A percentile compares a stretch with the other conserved stretches of the same genome.
These are phyloP conservation scores for Hippocampus mohnikei DNA, from an alignment of 2,113 vertebrate species.

Conservation along the genomic window DNA sequence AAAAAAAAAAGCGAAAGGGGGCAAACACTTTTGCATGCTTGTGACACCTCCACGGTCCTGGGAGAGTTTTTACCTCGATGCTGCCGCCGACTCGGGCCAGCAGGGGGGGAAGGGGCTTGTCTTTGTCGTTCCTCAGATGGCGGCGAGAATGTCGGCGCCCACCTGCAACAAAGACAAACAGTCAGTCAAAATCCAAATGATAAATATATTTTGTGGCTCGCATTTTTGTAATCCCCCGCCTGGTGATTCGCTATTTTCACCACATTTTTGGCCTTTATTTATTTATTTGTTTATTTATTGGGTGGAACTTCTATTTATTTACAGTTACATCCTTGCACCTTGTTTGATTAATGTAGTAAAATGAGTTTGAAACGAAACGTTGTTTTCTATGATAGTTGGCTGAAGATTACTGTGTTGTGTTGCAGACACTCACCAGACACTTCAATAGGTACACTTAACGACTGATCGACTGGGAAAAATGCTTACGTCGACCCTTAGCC, in stretches of 20 bases:
- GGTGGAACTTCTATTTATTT: too few species aligned
- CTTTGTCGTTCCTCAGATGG: conserved; percentile 91
- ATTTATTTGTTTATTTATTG: too few species aligned
- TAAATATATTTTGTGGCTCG: neutral
- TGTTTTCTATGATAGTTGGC: too few species aligned
- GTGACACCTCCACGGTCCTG: neutral
- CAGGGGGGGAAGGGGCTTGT: conserved; percentile 92
- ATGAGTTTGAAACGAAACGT: too few species aligned
- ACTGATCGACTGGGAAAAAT: neutral
- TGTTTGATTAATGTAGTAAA: neutral
- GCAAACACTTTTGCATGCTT: neutral
- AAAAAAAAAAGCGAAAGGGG: neutral
- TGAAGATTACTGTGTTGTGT: neutral
- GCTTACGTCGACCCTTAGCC: neutral
- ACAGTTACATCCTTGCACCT: too few species aligned
- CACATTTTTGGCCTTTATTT: too few species aligned
- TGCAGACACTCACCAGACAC: neutral
- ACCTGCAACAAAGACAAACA: conserved; percentile 63
- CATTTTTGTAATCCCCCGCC: neutral
- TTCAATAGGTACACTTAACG: neutral
- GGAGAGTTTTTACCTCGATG: conserved; percentile 81
- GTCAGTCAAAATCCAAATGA: neutral
- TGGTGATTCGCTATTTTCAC: too few species aligned
- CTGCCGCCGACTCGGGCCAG: conserved; percentile 93
- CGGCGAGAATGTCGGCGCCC: conserved; percentile 90